These are phyloP conservation scores for Polypedilum vanderplanki DNA, from an alignment of 1,140 invertebrate genomes.

Conservation along the genomic window DNA sequence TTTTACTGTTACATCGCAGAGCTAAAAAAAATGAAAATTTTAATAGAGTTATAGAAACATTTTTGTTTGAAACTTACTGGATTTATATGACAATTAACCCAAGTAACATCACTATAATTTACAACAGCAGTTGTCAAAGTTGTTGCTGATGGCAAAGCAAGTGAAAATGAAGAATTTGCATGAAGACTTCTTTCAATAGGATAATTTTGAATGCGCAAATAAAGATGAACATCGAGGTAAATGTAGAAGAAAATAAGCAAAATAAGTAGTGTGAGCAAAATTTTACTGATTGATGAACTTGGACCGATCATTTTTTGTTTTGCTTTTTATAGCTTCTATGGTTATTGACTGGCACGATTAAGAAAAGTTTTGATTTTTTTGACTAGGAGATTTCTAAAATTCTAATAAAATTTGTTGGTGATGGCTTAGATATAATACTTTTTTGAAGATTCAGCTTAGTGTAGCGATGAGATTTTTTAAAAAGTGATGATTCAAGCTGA, in stretches of 20 bases:
- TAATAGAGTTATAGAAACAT: too few relatives aligned
- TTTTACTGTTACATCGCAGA: constrained; percentile 66
- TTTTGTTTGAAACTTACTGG: constrained; percentile 44
- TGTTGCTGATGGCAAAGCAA: constrained; percentile 27
- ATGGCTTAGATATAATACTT: too few relatives aligned
- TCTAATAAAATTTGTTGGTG: too few relatives aligned
- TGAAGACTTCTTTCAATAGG: constrained; percentile 44
- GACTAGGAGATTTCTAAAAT: not conserved
- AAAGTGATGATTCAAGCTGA: too few relatives aligned
- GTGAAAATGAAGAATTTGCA: constrained; percentile 33
- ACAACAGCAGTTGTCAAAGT: constrained; percentile 41
- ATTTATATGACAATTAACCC: constrained; percentile 59
- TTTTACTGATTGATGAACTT: constrained; percentile 52
- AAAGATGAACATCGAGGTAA: constrained; percentile 54
- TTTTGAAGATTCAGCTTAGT: too few relatives aligned
- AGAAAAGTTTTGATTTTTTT: not conserved
- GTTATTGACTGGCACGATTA: not conserved
- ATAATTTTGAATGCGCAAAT: constrained; percentile 54
- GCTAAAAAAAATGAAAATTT: too few relatives aligned
- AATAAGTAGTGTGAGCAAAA: constrained; percentile 47
- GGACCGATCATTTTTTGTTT: constrained; percentile 48
- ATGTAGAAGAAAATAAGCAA: constrained; percentile 50
- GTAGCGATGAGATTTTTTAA: too few relatives aligned
- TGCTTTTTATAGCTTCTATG: too few relatives aligned
- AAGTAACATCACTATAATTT: constrained; percentile 46